Evolutionary conservation across 1,140 invertebrate genomes (phyloP).

Genomic region (Sinella curviseta): DNA sequence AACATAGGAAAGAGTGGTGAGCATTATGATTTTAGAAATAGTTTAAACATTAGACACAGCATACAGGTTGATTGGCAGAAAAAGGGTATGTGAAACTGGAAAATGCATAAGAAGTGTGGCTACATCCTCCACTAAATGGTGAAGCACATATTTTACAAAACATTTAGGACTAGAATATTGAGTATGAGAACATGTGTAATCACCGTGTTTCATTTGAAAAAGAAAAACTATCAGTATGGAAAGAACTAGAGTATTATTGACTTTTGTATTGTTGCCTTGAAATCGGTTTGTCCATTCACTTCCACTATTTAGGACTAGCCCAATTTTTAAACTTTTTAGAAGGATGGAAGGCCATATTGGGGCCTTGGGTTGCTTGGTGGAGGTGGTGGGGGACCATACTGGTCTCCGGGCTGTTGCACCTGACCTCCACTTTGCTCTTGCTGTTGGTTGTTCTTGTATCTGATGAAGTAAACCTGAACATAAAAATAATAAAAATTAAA

Average conservation of each 20-base stretch:
- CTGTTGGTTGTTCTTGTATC: neutral
- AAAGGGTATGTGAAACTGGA: too few relatives aligned
- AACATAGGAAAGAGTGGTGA: too few relatives aligned
- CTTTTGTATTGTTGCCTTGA: too few relatives aligned
- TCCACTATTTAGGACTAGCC: neutral
- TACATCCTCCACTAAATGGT: too few relatives aligned
- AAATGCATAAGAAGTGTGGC: too few relatives aligned
- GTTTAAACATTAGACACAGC: too few relatives aligned
- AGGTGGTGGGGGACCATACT: neutral
- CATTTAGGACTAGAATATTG: neutral
- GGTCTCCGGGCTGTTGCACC: neutral
- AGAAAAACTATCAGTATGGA: neutral
- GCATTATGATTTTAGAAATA: too few relatives aligned
- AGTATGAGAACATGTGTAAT: neutral
- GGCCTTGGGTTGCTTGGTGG: neutral
- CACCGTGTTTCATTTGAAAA: neutral
- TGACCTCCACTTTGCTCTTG: neutral
- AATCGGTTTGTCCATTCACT: neutral
- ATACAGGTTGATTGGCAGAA: too few relatives aligned
- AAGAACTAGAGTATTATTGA: neutral
- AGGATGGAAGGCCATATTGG: neutral
- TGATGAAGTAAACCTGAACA: conserved; percentile 7
- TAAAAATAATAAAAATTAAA: too few relatives aligned
- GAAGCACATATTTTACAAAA: neutral
- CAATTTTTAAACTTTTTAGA: neutral